Evolutionary conservation across 2,113 vertebrate species (phyloP).

Genomic region (Megalops atlanticus): DNA sequence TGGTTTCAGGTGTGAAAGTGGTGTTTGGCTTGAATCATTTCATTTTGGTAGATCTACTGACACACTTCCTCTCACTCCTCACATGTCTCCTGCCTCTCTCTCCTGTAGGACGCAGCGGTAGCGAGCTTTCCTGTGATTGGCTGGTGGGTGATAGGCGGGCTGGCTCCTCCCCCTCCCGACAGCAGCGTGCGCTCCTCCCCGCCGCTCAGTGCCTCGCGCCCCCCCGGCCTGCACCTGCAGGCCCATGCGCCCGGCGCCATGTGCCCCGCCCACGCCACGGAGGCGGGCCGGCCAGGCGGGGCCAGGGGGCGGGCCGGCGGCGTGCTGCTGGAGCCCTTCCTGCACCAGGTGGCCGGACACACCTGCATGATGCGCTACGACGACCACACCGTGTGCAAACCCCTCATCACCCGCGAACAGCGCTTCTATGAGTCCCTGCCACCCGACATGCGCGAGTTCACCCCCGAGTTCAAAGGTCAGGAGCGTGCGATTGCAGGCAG

Average conservation of each 20-base stretch:
- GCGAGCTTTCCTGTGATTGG: conserved; percentile 61
- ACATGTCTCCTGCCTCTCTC: too few species aligned
- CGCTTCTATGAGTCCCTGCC: conserved; percentile 97
- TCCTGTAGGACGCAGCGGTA: conserved; percentile 37
- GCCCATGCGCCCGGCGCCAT: conserved; percentile 84
- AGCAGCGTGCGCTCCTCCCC: conserved; percentile 78
- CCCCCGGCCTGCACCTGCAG: conserved; percentile 80
- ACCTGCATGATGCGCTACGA: conserved; percentile 99
- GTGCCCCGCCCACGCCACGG: conserved; percentile 98
- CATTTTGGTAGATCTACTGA: too few species aligned
- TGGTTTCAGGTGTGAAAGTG: too few species aligned
- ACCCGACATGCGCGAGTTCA: conserved; percentile 98
- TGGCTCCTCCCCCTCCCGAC: conserved; percentile 79
- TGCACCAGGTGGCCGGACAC: conserved; percentile 98
- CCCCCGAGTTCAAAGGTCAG: conserved; percentile 97
- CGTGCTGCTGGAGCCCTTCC: conserved; percentile 95
- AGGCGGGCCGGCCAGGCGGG: conserved; percentile 77
- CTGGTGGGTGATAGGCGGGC: conserved; percentile 68
- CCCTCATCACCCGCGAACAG: conserved; percentile 92
- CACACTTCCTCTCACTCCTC: too few species aligned
- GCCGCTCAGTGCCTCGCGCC: conserved; percentile 67
- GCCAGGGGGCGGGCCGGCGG: conserved; percentile 68
- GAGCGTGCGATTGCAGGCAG: not conserved
- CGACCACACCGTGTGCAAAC: conserved; percentile 97
- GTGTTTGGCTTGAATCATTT: too few species aligned